phyloP scores from a whole-genome alignment of 2,888 invertebrate species.

The Scaptomyza flava region DNA sequence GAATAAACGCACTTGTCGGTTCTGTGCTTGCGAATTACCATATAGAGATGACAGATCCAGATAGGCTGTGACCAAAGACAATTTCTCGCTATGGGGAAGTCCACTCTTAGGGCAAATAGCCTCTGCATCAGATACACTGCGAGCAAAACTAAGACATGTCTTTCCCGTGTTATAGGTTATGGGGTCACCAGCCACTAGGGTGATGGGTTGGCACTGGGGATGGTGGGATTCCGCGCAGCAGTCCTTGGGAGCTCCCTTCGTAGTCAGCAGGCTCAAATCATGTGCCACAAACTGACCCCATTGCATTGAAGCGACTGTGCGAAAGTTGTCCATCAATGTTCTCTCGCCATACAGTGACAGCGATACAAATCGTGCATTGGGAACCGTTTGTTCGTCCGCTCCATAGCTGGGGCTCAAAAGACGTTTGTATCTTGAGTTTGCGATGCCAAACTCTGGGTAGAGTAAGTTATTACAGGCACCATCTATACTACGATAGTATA shows the following conservation, averaged over 20 bases:
- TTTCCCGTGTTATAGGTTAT: conserved; percentile 85
- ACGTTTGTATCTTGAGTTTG: conserved; percentile 63
- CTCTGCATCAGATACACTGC: conserved; percentile 88
- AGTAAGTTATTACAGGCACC: conserved; percentile 79
- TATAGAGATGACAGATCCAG: conserved; percentile 92
- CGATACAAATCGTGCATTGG: conserved; percentile 76
- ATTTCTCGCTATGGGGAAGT: conserved; percentile 86
- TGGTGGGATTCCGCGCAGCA: conserved; percentile 66
- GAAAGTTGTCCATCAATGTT: conserved; percentile 60
- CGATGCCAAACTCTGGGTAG: conserved; percentile 66
- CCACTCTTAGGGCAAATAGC: conserved; percentile 86
- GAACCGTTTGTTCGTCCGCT: conserved; percentile 58
- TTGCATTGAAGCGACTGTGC: conserved; percentile 77
- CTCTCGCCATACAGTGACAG: conserved; percentile 74
- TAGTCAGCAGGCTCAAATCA: conserved; percentile 67
- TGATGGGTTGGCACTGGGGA: conserved; percentile 85
- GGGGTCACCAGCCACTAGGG: conserved; percentile 86
- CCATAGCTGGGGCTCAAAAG: conserved; percentile 68
- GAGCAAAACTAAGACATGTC: conserved; percentile 88
- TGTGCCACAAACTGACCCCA: conserved; percentile 80
- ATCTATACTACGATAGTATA: conserved; percentile 74
- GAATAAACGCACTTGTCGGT: conserved; percentile 87
- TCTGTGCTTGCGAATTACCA: conserved; percentile 88
- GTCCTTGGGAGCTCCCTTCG: conserved; percentile 63
- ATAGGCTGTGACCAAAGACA: conserved; percentile 82